Conservation (phyloP, 2,797 vertebrate genomes). For the Clamator glandarius region DNA sequence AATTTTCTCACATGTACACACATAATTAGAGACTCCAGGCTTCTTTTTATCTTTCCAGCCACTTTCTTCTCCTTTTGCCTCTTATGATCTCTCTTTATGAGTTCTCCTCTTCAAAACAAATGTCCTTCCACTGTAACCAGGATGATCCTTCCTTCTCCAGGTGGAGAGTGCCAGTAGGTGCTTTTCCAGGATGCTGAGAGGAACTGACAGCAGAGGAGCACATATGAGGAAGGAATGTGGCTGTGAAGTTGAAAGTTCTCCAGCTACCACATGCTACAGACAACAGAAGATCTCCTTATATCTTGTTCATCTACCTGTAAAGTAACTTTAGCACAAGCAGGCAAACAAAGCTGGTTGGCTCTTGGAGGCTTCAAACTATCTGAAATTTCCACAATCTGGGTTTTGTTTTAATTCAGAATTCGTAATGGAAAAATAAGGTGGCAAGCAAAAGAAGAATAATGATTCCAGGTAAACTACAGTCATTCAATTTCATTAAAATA, state of each 20-base stretch:
- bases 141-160: not conserved
- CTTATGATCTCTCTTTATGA: not conserved
- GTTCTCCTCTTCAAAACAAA: not conserved
- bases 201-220: not conserved
- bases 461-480: not conserved
- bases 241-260: slow-evolving; percentile 1
- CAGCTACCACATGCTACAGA: not conserved
- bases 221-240: not conserved
- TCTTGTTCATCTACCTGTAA: not conserved
- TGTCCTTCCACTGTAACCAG: not conserved
- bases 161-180: not conserved
- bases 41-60: not conserved
- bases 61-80: not conserved
- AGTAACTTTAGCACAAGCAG: not conserved
- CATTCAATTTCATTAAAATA: not conserved
- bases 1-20: not conserved
- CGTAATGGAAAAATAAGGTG: not conserved
- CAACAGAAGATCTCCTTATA: not conserved
- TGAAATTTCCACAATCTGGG: not conserved
- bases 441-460: not conserved
- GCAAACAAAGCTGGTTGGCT: not conserved
- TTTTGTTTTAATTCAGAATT: not conserved
- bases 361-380: not conserved
- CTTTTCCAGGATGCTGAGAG: not conserved
- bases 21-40: not conserved